A percentile compares a stretch with the other conserved stretches of the same genome.
These are phyloP conservation scores for Girardinichthys multiradiatus DNA, from an alignment of 2,113 vertebrate species.

Conservation along the genomic window DNA sequence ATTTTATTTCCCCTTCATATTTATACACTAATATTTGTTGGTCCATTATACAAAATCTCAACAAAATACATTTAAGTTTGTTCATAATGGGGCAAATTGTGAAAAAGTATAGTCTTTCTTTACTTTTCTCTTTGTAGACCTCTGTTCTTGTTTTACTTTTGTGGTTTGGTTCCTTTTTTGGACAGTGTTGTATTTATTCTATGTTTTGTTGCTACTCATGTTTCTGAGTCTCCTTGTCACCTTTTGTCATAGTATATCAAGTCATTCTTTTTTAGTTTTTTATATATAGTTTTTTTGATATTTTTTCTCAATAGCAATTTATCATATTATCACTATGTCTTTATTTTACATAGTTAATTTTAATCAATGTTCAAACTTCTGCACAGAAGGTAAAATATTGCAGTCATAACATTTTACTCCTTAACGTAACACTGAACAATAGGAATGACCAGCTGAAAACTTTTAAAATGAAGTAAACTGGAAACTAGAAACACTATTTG, in stretches of 20 bases:
- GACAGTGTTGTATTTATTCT: not conserved
- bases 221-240: too few species aligned
- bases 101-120: too few species aligned
- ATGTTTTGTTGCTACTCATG: not conserved
- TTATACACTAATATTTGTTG: not conserved
- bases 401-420: not conserved
- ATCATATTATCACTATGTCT: not conserved
- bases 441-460: not conserved
- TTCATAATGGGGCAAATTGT: not conserved
- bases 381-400: not conserved
- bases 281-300: not conserved
- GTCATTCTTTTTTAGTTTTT: not conserved
- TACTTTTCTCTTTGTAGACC: not conserved
- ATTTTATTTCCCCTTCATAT: not conserved
- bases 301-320: not conserved
- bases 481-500: not conserved
- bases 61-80: not conserved
- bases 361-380: not conserved
- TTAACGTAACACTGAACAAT: not conserved
- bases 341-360: not conserved
- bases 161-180: not conserved
- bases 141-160: not conserved
- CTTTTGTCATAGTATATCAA: not conserved
- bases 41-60: not conserved
- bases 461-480: too few species aligned